Percentiles rank a stretch among this genome's conserved stretches.
phyloP scores from a whole-genome alignment of 2,888 invertebrate species.

The Ischnura elegans region DNA sequence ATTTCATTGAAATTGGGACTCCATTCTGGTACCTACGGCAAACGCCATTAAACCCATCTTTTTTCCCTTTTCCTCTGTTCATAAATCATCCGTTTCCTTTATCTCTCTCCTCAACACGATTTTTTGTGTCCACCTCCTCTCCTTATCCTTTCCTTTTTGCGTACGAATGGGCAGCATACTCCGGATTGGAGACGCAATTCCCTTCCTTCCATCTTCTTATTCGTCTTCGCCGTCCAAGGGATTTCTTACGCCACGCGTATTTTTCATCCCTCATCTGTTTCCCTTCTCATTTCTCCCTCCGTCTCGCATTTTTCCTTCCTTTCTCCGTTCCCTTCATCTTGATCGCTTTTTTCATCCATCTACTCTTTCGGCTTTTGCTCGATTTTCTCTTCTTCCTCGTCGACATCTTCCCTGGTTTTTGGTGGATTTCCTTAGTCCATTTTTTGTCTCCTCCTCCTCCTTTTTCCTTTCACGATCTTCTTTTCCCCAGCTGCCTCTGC shows the following conservation, averaged over 20 bases:
- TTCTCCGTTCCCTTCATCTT: too few relatives aligned
- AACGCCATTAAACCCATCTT: background rate
- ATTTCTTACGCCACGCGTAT: too few relatives aligned
- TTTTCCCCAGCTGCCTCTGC: too few relatives aligned
- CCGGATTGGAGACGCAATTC: background rate
- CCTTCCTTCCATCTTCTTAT: background rate
- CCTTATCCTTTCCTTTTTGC: background rate
- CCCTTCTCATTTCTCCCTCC: background rate
- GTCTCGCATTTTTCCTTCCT: background rate
- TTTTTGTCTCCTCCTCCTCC: too few relatives aligned
- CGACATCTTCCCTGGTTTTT: too few relatives aligned
- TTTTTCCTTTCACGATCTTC: too few relatives aligned
- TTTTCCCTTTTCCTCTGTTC: background rate
- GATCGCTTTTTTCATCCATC: background rate
- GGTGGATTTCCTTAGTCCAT: too few relatives aligned
- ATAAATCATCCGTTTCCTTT: background rate
- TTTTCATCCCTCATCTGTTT: background rate
- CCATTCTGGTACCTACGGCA: too few relatives aligned
- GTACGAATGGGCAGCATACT: background rate
- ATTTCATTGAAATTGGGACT: too few relatives aligned
- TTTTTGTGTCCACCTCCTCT: background rate
- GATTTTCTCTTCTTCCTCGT: too few relatives aligned
- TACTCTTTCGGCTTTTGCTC: too few relatives aligned
- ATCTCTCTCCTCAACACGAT: conserved; percentile 11
- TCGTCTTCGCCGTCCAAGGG: background rate